Percentiles rank a stretch among this genome's conserved stretches.
Conservation (phyloP, 1,140 invertebrate genomes). For the Listronotus oregonensis region DNA sequence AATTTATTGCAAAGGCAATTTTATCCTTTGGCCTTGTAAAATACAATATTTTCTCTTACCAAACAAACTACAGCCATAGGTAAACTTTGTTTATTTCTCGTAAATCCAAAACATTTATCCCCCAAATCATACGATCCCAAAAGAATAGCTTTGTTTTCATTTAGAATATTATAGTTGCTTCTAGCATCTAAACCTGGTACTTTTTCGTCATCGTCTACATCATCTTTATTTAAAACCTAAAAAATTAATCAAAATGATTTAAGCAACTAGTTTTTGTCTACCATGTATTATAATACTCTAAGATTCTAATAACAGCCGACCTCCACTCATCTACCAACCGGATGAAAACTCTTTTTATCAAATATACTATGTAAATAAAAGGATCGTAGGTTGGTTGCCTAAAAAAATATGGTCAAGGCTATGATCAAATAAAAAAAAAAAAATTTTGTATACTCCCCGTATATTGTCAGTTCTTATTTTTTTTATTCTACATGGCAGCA, state of each 20-base stretch:
- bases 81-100: conserved; percentile 60
- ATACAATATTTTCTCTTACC: conserved; percentile 38
- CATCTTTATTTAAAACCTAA: conserved; percentile 35
- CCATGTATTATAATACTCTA: not conserved
- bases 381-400: too few species aligned
- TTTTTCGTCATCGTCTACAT: conserved; percentile 58
- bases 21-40: too few species aligned
- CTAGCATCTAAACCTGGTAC: conserved; percentile 51
- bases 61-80: conserved; percentile 59
- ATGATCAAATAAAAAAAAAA: too few species aligned
- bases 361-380: too few species aligned
- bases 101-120: conserved; percentile 60
- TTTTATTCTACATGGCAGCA: too few species aligned
- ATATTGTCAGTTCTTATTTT: too few species aligned
- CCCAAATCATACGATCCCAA: conserved; percentile 61
- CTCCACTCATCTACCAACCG: too few species aligned
- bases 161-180: conserved; percentile 60
- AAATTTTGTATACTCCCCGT: too few species aligned
- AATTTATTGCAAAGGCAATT: too few species aligned
- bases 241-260: not conserved
- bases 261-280: conserved; percentile 44
- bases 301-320: too few species aligned
- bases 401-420: too few species aligned
- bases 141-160: conserved; percentile 60
- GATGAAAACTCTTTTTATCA: too few species aligned